phyloP scores from a whole-genome alignment of 1,140 invertebrate species.

The Oncopeltus fasciatus region DNA sequence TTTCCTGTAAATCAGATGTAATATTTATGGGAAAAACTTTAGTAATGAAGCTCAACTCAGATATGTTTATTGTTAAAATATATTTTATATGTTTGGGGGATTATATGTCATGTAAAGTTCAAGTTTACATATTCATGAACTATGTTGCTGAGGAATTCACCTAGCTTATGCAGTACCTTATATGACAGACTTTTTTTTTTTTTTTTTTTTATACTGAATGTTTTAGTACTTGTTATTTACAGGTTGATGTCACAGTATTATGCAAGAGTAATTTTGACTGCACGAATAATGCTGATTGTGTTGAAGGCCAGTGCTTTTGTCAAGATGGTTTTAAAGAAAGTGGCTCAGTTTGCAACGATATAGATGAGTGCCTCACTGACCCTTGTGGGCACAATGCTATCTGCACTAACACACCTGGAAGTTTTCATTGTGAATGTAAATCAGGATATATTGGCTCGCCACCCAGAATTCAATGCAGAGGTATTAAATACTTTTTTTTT shows the following conservation, averaged over 20 bases:
- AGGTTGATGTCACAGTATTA: constrained; percentile 70
- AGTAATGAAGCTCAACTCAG: not conserved
- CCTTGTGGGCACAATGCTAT: constrained; percentile 62
- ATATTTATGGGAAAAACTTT: not conserved
- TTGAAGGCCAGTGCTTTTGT: constrained; percentile 80
- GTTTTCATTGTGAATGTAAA: constrained; percentile 75
- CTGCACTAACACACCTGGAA: constrained; percentile 71
- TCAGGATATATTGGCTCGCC: constrained; percentile 71
- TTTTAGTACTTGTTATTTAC: no score
- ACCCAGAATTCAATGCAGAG: constrained; percentile 62
- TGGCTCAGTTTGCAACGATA: constrained; percentile 49
- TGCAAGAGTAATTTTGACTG: constrained; percentile 82
- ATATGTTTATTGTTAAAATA: not conserved
- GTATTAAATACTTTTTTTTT: constrained; percentile 27
- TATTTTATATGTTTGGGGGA: no score
- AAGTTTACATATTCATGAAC: no score
- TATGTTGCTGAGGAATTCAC: no score
- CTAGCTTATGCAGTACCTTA: no score
- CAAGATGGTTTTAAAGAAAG: constrained; percentile 70
- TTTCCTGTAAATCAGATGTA: no score
- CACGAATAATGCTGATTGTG: constrained; percentile 79
- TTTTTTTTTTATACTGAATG: no score
- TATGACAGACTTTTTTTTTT: no score
- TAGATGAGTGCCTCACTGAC: constrained; percentile 54
- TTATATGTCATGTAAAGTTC: no score